A percentile compares a stretch with the other conserved stretches of the same genome.
phyloP scores from a whole-genome alignment of 2,888 invertebrate genomes.

The Nephrotoma guestfalica region DNA sequence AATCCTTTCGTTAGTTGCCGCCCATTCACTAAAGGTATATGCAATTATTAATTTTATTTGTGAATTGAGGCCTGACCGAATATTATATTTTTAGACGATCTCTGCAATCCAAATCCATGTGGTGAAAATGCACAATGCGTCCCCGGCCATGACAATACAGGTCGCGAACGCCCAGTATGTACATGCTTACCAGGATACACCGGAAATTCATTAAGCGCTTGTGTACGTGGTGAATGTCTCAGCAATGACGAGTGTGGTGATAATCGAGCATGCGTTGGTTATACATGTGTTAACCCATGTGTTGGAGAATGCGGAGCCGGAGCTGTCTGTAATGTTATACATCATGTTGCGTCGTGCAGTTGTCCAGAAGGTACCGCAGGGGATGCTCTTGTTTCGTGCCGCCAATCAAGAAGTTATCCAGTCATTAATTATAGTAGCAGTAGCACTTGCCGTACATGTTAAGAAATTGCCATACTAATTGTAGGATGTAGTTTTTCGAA shows the following conservation, averaged over 20 bases:
- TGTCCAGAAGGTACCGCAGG: slow-evolving; percentile 53
- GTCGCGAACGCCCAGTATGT: slow-evolving; percentile 72
- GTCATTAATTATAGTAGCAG: slow-evolving; percentile 18
- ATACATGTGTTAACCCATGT: slow-evolving; percentile 59
- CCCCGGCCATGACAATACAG: slow-evolving; percentile 69
- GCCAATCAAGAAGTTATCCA: slow-evolving; percentile 28
- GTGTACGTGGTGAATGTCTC: slow-evolving; percentile 64
- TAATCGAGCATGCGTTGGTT: slow-evolving; percentile 62
- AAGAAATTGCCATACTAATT: neutral
- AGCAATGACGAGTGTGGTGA: slow-evolving; percentile 62
- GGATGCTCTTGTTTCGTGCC: slow-evolving; percentile 44
- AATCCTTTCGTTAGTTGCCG: slow-evolving; percentile 72
- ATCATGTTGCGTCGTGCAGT: slow-evolving; percentile 70
- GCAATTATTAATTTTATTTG: neutral
- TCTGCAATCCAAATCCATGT: slow-evolving; percentile 79
- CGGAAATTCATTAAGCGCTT: slow-evolving; percentile 59
- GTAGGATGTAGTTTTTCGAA: too few relatives aligned
- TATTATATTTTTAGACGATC: slow-evolving; percentile 42
- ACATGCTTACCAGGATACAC: slow-evolving; percentile 65
- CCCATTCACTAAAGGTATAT: slow-evolving; percentile 58
- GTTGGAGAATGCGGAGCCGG: slow-evolving; percentile 63
- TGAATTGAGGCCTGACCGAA: neutral
- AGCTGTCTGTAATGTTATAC: slow-evolving; percentile 58
- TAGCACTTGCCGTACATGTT: neutral
- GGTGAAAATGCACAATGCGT: slow-evolving; percentile 50